Percentiles rank a stretch among this genome's conserved stretches.
Evolutionary conservation across 2,113 vertebrate species (phyloP).

Genomic region (Larimichthys polyactis): DNA sequence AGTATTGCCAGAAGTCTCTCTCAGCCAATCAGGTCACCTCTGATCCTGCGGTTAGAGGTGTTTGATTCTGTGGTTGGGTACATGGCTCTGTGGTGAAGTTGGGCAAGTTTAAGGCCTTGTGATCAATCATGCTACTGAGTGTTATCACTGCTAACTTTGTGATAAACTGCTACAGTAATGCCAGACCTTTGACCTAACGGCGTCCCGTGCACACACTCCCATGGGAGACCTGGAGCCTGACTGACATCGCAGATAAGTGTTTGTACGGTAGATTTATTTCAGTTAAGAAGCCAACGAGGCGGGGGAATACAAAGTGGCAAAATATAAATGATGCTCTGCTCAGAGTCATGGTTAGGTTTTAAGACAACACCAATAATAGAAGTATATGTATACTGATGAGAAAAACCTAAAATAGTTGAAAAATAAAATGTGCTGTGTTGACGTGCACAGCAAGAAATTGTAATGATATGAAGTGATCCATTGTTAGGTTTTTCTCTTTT

Average conservation of each 20-base stretch:
- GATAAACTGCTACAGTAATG: slow-evolving; percentile 35
- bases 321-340: too few relatives aligned
- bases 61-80: slow-evolving; percentile 36
- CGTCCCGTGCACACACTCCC: slow-evolving; percentile 20
- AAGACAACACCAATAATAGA: too few relatives aligned
- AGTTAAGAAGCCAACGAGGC: neutral
- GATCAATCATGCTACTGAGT: slow-evolving; percentile 23
- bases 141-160: slow-evolving; percentile 19
- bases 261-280: neutral
- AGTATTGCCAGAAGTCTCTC: slow-evolving; percentile 53
- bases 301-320: neutral
- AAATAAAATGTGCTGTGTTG: too few relatives aligned
- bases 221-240: slow-evolving; percentile 4
- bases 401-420: too few relatives aligned
- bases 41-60: slow-evolving; percentile 7
- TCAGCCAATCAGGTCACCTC: slow-evolving; percentile 46
- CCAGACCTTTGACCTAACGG: slow-evolving; percentile 19
- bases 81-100: slow-evolving; percentile 34
- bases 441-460: too few relatives aligned
- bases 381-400: too few relatives aligned
- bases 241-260: slow-evolving; percentile 20
- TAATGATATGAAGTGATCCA: too few relatives aligned
- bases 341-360: too few relatives aligned
- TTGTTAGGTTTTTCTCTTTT: too few relatives aligned
- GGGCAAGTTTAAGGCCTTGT: slow-evolving; percentile 30